Evolutionary conservation across 2,113 vertebrate genomes (phyloP), one percentile per base, ranked within the genome.

Genomic region (Euleptes europaea): DNA sequence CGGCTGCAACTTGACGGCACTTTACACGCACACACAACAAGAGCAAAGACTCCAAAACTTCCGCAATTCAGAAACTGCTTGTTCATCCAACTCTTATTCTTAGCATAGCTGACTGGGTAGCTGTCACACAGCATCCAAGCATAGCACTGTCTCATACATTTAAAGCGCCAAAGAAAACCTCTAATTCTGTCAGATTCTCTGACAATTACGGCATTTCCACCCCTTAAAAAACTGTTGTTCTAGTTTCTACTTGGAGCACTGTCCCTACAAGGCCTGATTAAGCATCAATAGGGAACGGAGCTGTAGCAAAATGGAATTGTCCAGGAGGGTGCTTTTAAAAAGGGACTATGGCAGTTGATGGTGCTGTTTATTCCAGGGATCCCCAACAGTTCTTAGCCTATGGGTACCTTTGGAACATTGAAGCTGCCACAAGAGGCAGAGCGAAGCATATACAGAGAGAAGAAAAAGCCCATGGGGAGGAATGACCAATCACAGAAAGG

Each of bases 11-110:
- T n/a, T n/a, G n/a, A n/a, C n/a, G n/a, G n/a, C n/a, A n/a, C n/a
- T n/a, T n/a, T n/a, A n/a, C n/a, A n/a, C n/a, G n/a, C n/a, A n/a
- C n/a, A n/a, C n/a, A n/a, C 92, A 94, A 94, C 88, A 91, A 94
- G 94, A 85, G 80, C 44, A 75, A 90, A 90, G 85, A 88, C 86
- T 83, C 63, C 57, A 79, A 35, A 79, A 78, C 78, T 91, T 76
- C 84, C 79, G 67, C 72, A 85, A 83, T 85, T 92, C 88, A 89
- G 82, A 93, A 94, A 91, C 89, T 94, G 88, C 93, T 93, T 92
- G 92, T 84, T 94, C 90, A 92, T 89, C 92, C 89, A 84, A 83
- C 88, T 93, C 12, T 28, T 76, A 67, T 72, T 90, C 66, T 78
- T 44, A 88, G 65, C 66, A 57, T 88, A 86, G 72, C 76, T 84